These are phyloP conservation scores for Lasiommata megera DNA, from an alignment of 2,888 invertebrate genomes.

Conservation along the genomic window DNA sequence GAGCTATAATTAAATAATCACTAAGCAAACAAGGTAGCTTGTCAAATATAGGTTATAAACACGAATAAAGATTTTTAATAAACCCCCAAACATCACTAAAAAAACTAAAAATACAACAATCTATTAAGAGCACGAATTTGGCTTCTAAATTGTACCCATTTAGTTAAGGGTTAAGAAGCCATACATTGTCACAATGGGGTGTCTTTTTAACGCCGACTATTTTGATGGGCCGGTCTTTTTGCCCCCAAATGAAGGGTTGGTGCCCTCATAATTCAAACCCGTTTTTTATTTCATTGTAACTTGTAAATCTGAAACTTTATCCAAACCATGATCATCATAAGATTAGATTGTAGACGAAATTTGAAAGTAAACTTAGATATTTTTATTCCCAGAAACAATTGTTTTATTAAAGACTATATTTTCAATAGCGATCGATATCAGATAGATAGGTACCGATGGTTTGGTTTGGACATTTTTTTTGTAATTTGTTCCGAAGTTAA, in stretches of 20 bases:
- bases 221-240: conserved; percentile 62
- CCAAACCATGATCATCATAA: conserved; percentile 25
- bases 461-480: too few species aligned
- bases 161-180: conserved; percentile 75
- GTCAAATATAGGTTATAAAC: too few species aligned
- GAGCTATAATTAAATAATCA: too few species aligned
- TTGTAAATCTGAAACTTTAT: conserved; percentile 32
- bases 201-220: conserved; percentile 74
- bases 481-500: too few species aligned
- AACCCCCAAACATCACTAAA: not conserved
- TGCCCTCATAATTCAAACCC: conserved; percentile 34
- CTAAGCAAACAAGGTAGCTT: too few species aligned
- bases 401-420: too few species aligned
- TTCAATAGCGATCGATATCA: too few species aligned
- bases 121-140: conserved; percentile 67
- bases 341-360: conserved; percentile 8
- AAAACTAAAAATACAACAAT: conserved; percentile 20
- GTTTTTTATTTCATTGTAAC: conserved; percentile 34
- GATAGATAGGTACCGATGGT: too few species aligned
- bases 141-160: conserved; percentile 68
- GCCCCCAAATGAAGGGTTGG: conserved; percentile 62
- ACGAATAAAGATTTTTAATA: not conserved
- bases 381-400: too few species aligned
- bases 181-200: conserved; percentile 66
- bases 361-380: not conserved